Base-by-base conservation (phyloP, 2,113 vertebrate species). In the Clarias gariepinus region DNA sequence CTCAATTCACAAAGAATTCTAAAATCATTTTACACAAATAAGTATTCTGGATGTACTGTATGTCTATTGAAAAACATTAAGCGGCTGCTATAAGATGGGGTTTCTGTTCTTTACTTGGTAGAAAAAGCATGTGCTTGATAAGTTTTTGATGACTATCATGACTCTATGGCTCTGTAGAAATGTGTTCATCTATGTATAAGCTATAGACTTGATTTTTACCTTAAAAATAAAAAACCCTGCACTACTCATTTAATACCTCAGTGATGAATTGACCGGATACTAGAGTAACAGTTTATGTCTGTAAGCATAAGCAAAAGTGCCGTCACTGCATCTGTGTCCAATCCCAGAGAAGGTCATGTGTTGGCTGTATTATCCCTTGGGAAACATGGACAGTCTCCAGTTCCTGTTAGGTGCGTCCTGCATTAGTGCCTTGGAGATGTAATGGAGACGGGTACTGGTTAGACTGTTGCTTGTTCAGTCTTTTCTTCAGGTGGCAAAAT, bases 201-300 rank as follows among this genome's bases (percentile, higher is more conserved):
- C 16, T 60, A 80, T 9, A 60, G 19, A 12, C 18, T 12, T 36
- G 28, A 18, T 28, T 6, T 41, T 41, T 41, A 41, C 41, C 4
- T 41, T 41, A 41, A 41, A 41, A 41, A 41, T 0, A 6, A 57
- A 57, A 57, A 47, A 1, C n/a, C 8, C n/a, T 78, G 53, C 52
- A 30, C 52, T 78, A 3, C 73, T 36, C 28, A 9, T 36, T 36
- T 57, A 57, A 83, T 21, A 60, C 6, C 64, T 41, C 55, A 28
- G 21, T 11, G 25, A 86, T 89, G 21, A 55, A n/a, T 55, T 55
- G 74, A 80, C 83, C 81, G 74, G 74, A 87, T 82, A 84, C 85
- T 73, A 71, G 30, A 87, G 84, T 63, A 71, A 13, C 68, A 83
- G 79, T 47, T 76, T 66, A 25, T 83, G 47, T 81, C 52, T 52